Conservation (phyloP, 2,888 invertebrate genomes). For the Dendrolimus pini region DNA sequence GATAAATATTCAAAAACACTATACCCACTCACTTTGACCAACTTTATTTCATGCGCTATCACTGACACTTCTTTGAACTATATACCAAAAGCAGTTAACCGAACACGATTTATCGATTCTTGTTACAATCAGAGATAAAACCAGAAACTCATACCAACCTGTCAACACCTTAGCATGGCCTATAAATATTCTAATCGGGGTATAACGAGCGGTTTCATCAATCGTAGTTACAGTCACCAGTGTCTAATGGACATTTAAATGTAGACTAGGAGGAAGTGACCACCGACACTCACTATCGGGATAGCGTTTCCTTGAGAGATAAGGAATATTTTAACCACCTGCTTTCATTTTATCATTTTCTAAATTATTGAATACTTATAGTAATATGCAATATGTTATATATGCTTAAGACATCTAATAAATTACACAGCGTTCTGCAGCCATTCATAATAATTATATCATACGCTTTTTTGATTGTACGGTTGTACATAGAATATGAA, state of each 20-base stretch:
- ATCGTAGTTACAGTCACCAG: constrained; percentile 19
- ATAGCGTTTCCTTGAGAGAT: constrained; percentile 24
- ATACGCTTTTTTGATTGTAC: neutral
- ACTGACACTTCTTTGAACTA: no score
- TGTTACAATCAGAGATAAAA: neutral
- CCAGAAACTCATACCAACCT: constrained; percentile 30
- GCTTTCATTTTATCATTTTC: constrained; percentile 15
- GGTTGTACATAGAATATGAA: no score
- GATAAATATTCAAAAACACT: no score
- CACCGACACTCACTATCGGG: constrained; percentile 19
- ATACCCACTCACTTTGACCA: no score
- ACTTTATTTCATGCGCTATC: no score
- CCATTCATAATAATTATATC: neutral
- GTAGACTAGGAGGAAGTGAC: constrained; percentile 26
- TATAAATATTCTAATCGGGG: constrained; percentile 23
- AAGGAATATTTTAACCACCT: constrained; percentile 23
- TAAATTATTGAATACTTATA: constrained; percentile 12
- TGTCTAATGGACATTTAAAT: constrained; percentile 23
- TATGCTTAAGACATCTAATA: neutral
- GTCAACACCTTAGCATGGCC: constrained; percentile 23
- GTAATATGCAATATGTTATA: constrained; percentile 3
- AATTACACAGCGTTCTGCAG: neutral
- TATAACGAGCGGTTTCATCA: constrained; percentile 30
- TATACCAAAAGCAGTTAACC: constrained; percentile 2
- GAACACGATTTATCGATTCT: neutral